Conservation (phyloP, 35 echinoderm and acorn worm species). For the Chiridota heheva region DNA sequence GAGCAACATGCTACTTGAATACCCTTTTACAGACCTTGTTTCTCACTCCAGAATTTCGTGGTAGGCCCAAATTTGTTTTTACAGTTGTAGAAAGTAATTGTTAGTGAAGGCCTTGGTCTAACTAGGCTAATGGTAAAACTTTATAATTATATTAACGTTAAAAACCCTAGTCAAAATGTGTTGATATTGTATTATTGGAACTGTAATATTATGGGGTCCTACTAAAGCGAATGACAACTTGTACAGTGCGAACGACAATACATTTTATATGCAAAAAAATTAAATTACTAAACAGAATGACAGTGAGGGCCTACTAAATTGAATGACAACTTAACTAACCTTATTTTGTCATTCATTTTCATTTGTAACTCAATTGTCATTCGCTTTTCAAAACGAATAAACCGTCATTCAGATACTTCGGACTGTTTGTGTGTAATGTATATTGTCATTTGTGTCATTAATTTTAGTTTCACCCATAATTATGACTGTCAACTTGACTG, state of each 20-base stretch:
- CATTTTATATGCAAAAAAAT: no score
- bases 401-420: no score
- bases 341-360: no score
- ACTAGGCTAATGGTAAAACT: not conserved
- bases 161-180: not conserved
- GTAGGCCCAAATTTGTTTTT: conserved; percentile 14
- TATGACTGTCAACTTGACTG: no score
- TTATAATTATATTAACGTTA: not conserved
- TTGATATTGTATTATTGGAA: not conserved
- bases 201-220: not conserved
- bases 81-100: not conserved
- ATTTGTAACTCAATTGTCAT: no score
- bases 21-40: conserved; percentile 83
- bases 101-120: not conserved
- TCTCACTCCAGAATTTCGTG: conserved; percentile 91
- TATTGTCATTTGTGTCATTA: no score
- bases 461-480: no score
- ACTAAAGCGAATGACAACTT: no score
- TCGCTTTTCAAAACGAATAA: no score
- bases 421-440: no score
- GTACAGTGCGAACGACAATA: no score
- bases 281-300: not conserved
- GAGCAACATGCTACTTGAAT: conserved; percentile 94
- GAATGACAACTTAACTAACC: no score
- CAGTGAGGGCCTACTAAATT: not conserved